phyloP scores from a whole-genome alignment of 1,140 invertebrate species.

The Lordiphosa stackelbergi region DNA sequence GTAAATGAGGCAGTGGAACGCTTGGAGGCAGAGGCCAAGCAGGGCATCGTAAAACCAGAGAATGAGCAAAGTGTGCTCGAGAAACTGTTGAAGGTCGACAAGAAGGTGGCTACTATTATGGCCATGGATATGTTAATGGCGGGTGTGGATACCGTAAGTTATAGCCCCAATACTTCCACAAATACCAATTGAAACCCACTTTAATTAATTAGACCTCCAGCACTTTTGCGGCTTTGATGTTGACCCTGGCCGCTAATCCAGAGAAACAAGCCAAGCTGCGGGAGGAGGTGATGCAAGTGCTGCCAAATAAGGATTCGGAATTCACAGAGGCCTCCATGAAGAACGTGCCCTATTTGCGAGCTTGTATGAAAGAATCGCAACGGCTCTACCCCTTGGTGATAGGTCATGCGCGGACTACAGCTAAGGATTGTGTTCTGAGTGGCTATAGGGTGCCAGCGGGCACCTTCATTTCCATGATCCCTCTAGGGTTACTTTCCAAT shows the following conservation, averaged over 20 bases:
- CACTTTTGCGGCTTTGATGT: slow-evolving; percentile 29
- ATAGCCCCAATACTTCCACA: fast-evolving
- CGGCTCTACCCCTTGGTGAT: slow-evolving; percentile 78
- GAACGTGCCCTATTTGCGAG: slow-evolving; percentile 81
- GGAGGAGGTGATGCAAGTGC: slow-evolving; percentile 81
- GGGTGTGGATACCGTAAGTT: slow-evolving; percentile 72
- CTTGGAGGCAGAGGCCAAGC: slow-evolving; percentile 40
- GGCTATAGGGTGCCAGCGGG: slow-evolving; percentile 81
- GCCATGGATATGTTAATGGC: slow-evolving; percentile 76
- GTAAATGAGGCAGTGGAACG: slow-evolving; percentile 58
- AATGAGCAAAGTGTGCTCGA: slow-evolving; percentile 72
- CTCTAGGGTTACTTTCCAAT: slow-evolving; percentile 50
- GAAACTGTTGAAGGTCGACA: slow-evolving; percentile 77
- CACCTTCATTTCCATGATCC: slow-evolving; percentile 73
- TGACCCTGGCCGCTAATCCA: slow-evolving; percentile 82
- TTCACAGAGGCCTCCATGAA: slow-evolving; percentile 80
- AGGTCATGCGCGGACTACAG: slow-evolving; percentile 77
- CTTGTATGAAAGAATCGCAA: slow-evolving; percentile 82
- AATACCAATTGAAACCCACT: no score
- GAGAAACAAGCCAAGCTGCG: slow-evolving; percentile 85
- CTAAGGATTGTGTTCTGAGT: slow-evolving; percentile 79
- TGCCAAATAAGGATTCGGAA: slow-evolving; percentile 78
- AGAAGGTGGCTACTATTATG: slow-evolving; percentile 77
- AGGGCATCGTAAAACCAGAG: slow-evolving; percentile 20
- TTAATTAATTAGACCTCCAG: slow-evolving; percentile 38